Base-by-base conservation (phyloP, 2,888 invertebrate species). In the Trilocha varians region DNA sequence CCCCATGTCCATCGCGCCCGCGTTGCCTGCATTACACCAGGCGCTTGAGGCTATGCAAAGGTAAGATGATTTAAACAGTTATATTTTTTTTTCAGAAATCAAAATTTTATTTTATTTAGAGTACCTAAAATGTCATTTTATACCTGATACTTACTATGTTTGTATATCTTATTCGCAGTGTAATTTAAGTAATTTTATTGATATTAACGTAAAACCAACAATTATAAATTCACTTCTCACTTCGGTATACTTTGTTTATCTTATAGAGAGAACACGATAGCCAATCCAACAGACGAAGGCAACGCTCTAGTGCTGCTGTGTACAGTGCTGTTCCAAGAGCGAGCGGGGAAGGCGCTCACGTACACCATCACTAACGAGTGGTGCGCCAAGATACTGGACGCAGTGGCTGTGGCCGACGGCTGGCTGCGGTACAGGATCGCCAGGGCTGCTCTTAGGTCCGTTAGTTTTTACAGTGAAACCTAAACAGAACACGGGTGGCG, bases 361-460 rank as follows among this genome's bases (percentile, higher is more conserved):
- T 86, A 88, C 49, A 60, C 50, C 40, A 52, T 75, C 37, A 53
- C 50, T 33, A 43, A 46, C 2, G 34, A 49, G 1, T 83, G 84
- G 82, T 65, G 76, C 53, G 75, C 84, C 38, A 85, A 87, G 1
- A 86, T 95, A 37, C 78, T 90, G 42, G 46, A 41, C 13, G 48
- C 56, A 36, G 54, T 69, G 2, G 61, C 65, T 0, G 77, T 74
- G 8, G 88, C 91, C 0, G 91, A 93, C 59, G 89, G 91, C 3
- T 96, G 96, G 95, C 91, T 93, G 4, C 91, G 93, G 59, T 98
- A 96, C 70, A 88, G 95, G 49, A 92, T 97, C 36, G 96, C 93
- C 0, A 87, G 97, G 41, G 94, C 95, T 11, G 96, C 96, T 0
- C 89, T 95, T 13, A 88, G 96, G 87, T n/a, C n/a, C n/a, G n/a